Percentiles rank a stretch among this genome's conserved stretches.
Conservation (phyloP, 2,113 vertebrate species). For the Taurulus bubalis region DNA sequence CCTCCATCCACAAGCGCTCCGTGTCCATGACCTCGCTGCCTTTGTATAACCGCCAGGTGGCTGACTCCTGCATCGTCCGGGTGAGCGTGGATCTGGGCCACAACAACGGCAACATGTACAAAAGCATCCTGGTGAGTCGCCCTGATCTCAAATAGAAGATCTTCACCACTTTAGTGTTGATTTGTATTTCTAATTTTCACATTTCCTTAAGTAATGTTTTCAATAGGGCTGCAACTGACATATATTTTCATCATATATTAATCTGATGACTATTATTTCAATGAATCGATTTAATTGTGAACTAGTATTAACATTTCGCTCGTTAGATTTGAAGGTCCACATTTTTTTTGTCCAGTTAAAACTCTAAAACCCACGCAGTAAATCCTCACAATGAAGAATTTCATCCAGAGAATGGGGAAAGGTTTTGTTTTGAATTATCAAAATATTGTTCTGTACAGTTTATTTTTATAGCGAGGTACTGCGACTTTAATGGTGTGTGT, state of each 20-base stretch:
- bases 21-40: conserved; percentile 80
- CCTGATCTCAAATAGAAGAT: neutral
- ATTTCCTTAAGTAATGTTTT: neutral
- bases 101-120: conserved; percentile 89
- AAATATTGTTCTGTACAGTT: no score
- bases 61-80: conserved; percentile 85
- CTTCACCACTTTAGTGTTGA: neutral
- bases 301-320: neutral
- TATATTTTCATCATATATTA: neutral
- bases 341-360: no score
- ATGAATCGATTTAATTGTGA: neutral
- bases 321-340: neutral
- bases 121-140: conserved; percentile 89
- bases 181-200: neutral
- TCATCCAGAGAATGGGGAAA: no score
- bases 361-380: no score
- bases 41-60: conserved; percentile 80
- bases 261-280: neutral
- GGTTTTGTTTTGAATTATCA: no score
- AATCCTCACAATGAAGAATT: no score
- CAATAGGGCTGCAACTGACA: neutral
- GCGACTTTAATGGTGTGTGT: no score
- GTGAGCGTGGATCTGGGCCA: conserved; percentile 83
- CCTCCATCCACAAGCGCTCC: conserved; percentile 75
- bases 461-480: no score